Base-by-base conservation (phyloP, 2,888 invertebrate genomes). In the Cosmia pyralina region DNA sequence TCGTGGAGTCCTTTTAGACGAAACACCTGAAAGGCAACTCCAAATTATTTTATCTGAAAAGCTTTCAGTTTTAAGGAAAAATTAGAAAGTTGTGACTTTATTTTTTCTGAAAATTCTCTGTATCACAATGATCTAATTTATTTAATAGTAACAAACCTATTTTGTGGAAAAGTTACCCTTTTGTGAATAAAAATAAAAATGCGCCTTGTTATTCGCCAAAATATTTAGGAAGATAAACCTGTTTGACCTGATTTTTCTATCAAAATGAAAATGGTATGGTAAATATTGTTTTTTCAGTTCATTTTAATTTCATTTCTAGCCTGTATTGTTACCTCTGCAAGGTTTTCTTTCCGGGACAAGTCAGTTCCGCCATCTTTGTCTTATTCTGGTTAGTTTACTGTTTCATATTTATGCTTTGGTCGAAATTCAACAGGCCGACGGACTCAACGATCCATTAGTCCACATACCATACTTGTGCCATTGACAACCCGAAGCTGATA, bases 401-500 rank as follows among this genome's bases (percentile, higher is more conserved):
- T 38, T 71, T 4, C n/a, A 53, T 70, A 66, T 69, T 8, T 46
- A 55, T 70, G 19, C 38, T 13, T 22, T 41, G 50, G 19, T 63
- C 17, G 5, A 72, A 63, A 53, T 44, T 48, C 13, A 22, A 48
- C 28, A 22, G 17, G n/a, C 60, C 11, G 46, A 52, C 28, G 13
- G 15, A 52, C 17, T 78, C 4, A 53, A 57, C 38, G 41, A 41
- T 48, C 1, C 0, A 22, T 48, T 50, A 57, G 38, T 41, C 19
- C 44, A 50, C 48, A 79, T 64, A 72, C 44, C 15, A 41, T n/a
- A 41, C 55, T 53, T 34, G n/a, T 41, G 17, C 38, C n/a, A 58
- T 50, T 46, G 58, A 46, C n/a, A 66, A 46, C 38, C n/a, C n/a
- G n/a, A n/a, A n/a, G n/a, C n/a, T n/a, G n/a, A n/a, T n/a, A n/a